phyloP scores from a whole-genome alignment of 2,113 vertebrate genomes.

The Heterochromis multidens region DNA sequence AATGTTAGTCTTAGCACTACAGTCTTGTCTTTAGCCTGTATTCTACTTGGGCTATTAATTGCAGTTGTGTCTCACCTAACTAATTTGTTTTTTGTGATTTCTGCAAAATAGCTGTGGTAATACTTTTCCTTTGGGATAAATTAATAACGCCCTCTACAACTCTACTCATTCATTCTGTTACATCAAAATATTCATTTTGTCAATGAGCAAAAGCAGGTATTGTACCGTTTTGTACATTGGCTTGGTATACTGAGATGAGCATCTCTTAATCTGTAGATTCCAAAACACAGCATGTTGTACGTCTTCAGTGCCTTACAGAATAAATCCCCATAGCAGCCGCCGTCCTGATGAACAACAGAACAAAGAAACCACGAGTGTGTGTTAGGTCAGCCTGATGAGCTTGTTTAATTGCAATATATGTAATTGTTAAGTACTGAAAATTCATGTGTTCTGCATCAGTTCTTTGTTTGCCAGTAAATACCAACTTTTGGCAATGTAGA shows the following conservation, averaged over 20 bases:
- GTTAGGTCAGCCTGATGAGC: neutral
- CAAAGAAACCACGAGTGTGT: neutral
- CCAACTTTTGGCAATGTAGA: neutral
- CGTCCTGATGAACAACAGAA: slow-evolving; percentile 80
- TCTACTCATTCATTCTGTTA: neutral
- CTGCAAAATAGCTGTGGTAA: no score
- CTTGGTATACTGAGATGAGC: slow-evolving; percentile 86
- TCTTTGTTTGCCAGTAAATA: neutral
- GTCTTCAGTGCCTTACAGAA: slow-evolving; percentile 99
- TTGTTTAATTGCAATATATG: neutral
- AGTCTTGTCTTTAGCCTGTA: no score
- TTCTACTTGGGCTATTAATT: no score
- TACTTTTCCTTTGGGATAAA: neutral
- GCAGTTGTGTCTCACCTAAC: no score
- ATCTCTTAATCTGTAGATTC: slow-evolving; percentile 98
- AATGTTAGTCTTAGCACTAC: no score
- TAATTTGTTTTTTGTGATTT: no score
- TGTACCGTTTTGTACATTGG: slow-evolving; percentile 94
- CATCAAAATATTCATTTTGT: neutral
- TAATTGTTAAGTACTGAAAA: neutral
- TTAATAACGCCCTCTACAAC: neutral
- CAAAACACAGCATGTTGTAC: slow-evolving; percentile 99
- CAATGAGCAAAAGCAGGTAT: neutral
- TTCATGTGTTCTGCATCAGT: neutral
- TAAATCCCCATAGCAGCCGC: slow-evolving; percentile 97